phyloP scores from a whole-genome alignment of 2,888 invertebrate species.

The Pteria penguin region DNA sequence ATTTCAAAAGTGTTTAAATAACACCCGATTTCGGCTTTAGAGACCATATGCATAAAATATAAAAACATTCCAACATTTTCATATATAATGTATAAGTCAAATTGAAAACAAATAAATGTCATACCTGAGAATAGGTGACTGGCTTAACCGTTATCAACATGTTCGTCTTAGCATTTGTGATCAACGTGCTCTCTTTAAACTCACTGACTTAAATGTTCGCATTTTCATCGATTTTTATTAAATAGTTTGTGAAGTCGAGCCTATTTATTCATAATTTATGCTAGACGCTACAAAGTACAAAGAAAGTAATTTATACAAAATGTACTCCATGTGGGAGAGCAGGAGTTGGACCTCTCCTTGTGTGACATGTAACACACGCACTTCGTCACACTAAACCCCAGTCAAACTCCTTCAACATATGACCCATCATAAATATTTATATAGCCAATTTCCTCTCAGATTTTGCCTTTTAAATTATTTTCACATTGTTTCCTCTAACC shows the following conservation, averaged over 20 bases:
- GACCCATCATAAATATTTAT: not conserved
- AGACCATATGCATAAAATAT: too few species aligned
- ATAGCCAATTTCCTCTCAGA: not conserved
- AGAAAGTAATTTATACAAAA: not conserved
- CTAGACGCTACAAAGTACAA: not conserved
- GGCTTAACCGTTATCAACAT: slow-evolving; percentile 19
- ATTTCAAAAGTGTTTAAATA: too few species aligned
- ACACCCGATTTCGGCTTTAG: too few species aligned
- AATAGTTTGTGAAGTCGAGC: not conserved
- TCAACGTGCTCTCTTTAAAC: not conserved
- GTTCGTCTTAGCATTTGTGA: not conserved
- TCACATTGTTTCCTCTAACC: not conserved
- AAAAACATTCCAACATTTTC: too few species aligned
- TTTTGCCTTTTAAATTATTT: not conserved
- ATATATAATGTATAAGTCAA: not conserved
- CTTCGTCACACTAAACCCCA: too few species aligned
- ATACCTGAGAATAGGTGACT: not conserved
- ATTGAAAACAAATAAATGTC: not conserved
- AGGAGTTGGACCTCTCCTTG: too few species aligned
- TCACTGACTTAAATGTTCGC: not conserved
- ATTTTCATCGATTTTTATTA: not conserved
- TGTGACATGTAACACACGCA: too few species aligned
- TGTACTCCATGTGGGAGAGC: too few species aligned
- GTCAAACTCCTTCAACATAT: too few species aligned
- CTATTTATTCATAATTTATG: not conserved